These are phyloP conservation scores for Oligia strigilis DNA, from an alignment of 2,888 invertebrate genomes.

Conservation along the genomic window DNA sequence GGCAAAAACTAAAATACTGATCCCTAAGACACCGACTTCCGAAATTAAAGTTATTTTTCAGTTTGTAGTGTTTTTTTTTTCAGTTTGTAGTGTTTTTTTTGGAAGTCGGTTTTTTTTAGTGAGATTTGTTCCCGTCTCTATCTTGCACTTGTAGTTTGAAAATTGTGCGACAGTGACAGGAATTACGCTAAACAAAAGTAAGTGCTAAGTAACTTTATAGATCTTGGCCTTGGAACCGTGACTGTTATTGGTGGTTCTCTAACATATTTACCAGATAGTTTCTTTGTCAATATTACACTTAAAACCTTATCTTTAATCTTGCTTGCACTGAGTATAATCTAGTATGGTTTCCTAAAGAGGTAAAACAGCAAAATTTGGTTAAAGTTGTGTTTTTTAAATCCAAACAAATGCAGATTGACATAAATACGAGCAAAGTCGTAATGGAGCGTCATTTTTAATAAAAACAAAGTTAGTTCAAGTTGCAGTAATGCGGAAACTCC, in stretches of 20 bases:
- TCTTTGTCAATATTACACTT: neutral
- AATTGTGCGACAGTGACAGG: neutral
- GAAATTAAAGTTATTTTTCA: too few relatives aligned
- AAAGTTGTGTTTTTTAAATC: neutral
- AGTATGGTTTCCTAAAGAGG: neutral
- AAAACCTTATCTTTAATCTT: neutral
- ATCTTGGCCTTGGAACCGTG: neutral
- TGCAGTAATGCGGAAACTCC: conserved; percentile 4
- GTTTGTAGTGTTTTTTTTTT: too few relatives aligned
- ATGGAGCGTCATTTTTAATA: conserved; percentile 8
- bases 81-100: too few relatives aligned
- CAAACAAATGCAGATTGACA: conserved; percentile 24
- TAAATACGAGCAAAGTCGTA: conserved; percentile 5
- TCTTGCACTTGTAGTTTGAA: neutral
- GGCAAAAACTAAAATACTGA: too few relatives aligned
- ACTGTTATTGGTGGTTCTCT: neutral
- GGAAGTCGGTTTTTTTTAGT: too few relatives aligned
- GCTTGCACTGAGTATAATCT: neutral
- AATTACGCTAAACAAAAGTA: neutral
- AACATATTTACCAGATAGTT: neutral
- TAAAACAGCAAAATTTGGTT: neutral
- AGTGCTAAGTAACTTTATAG: neutral
- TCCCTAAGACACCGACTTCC: too few relatives aligned
- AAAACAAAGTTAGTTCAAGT: neutral
- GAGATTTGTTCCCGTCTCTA: neutral